Conservation (phyloP, 2,113 vertebrate genomes). For the Phyllostomus discolor region DNA sequence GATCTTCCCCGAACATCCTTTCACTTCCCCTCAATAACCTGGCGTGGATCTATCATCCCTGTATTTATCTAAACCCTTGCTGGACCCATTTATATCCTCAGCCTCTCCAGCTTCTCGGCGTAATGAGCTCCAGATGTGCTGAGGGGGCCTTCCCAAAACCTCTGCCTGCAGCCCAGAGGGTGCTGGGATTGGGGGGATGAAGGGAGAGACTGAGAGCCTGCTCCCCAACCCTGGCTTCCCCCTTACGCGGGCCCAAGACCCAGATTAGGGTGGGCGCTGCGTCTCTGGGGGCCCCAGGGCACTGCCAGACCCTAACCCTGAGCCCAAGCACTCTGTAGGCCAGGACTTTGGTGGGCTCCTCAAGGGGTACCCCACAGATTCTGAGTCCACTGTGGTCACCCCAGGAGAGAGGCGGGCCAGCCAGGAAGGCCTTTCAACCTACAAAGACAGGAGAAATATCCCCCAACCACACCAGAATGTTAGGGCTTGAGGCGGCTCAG, state of each 20-base stretch:
- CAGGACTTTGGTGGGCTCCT: background rate
- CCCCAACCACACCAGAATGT: background rate
- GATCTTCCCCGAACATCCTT: conserved; percentile 68
- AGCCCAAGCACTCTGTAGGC: background rate
- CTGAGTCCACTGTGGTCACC: background rate
- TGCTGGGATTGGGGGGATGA: background rate
- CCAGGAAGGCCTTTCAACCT: background rate
- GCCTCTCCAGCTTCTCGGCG: conserved; percentile 12
- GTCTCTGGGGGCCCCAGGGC: background rate
- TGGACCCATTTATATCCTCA: conserved; percentile 68
- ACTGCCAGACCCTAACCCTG: background rate
- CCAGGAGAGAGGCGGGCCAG: background rate
- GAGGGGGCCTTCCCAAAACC: conserved; percentile 19
- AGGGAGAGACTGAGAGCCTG: background rate
- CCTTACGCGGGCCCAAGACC: background rate
- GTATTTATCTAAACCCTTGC: conserved; percentile 74
- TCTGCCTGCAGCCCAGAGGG: conserved; percentile 4
- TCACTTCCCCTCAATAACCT: conserved; percentile 65
- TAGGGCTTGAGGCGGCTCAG: background rate
- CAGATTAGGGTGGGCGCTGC: background rate
- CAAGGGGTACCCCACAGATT: background rate
- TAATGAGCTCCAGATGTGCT: conserved; percentile 74
- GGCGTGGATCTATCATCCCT: conserved; percentile 57
- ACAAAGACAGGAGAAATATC: background rate
- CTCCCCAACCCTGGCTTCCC: background rate